Base-by-base conservation (phyloP, 2,113 vertebrate species). In the Calonectris borealis region DNA sequence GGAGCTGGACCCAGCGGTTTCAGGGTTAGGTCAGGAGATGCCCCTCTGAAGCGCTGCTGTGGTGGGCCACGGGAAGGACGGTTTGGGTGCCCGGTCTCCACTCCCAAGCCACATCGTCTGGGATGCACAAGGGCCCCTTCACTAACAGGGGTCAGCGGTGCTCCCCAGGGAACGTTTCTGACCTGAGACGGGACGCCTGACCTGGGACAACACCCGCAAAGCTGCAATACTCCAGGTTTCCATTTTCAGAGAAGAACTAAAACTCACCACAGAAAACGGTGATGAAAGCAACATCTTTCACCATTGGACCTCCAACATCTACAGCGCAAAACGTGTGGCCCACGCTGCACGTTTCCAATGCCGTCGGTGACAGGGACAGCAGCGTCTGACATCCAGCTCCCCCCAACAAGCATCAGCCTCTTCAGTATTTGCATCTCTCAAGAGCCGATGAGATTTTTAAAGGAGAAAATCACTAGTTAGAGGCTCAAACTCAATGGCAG, bases 21-120 rank as follows among this genome's bases (percentile, higher is more conserved):
- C 46, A 51, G 61, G 29, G 21, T 12, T 2, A 4, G 29, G 38
- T 14, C 18, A 76, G 34, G 66, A 34, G 32, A 12, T n/a, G 58
- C 17, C 19, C 4, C 1, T 5, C 51, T 16, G 51, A 51, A 44
- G 51, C 1, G 2, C 46, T 40, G 57, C 51, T 52, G 27, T 3
- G 26, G 9, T 54, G n/a, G 60, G 11, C 55, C 17, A 19, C 0
- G 6, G 44, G 32, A 32, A 46, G 57, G 61, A 16, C 0, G 0
- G 9, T 36, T 65, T 48, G 27, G 40, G 13, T 84, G 34, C 46
- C 46, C 2, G 0, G 12, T 26, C 32, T 68, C 24, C 27, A 7
- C 48, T 58, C 62, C 38, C 24, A 65, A 61, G 40, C 9, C 51
- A 34, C 34, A 16, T 2, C 0, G 1, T 2, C 16, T 49, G 42